A percentile compares a stretch with the other conserved stretches of the same genome.
phyloP scores from a whole-genome alignment of 2,888 invertebrate species.

The Argyresthia albistria region DNA sequence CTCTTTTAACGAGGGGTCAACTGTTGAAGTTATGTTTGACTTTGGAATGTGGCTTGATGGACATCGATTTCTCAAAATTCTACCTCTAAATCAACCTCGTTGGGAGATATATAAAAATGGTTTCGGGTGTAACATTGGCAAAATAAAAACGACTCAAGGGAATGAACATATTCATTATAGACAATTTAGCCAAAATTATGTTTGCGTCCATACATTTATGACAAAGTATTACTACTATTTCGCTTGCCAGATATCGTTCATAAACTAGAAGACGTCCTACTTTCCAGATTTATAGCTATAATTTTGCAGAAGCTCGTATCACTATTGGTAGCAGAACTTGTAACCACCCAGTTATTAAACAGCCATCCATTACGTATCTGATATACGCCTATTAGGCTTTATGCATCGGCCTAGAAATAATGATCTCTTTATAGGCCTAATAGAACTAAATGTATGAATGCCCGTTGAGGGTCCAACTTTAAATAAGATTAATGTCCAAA shows the following conservation, averaged over 20 bases:
- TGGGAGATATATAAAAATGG: no score
- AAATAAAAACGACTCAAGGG: no score
- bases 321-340: background rate
- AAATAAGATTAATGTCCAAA: no score
- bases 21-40: constrained; percentile 15
- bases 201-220: no score
- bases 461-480: no score
- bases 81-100: no score
- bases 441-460: background rate
- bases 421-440: background rate
- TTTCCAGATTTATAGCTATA: constrained; percentile 25
- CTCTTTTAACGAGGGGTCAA: constrained; percentile 13
- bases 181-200: no score
- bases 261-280: constrained; percentile 20
- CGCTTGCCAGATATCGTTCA: background rate
- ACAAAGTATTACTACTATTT: no score
- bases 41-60: background rate
- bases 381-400: constrained; percentile 1
- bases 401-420: background rate
- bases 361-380: background rate
- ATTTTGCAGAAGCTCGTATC: background rate
- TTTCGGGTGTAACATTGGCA: no score
- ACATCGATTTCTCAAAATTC: no score
- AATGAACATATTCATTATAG: no score
- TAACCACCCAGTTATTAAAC: background rate